Conservation (phyloP, 2,113 vertebrate genomes). For the Piprites chloris region DNA sequence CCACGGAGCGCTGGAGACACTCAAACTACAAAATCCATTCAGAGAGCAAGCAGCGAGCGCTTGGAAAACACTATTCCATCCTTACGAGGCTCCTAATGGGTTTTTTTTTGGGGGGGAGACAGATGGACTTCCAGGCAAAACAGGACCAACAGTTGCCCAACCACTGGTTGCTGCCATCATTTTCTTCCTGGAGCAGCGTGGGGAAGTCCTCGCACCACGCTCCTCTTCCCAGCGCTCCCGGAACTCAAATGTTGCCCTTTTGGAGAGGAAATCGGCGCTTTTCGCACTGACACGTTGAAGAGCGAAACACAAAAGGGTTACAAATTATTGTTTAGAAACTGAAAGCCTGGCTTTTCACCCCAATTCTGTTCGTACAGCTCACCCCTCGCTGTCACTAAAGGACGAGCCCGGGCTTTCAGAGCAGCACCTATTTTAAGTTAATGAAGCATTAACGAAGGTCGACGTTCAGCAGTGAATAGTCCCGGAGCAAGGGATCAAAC, state of each 20-base stretch:
- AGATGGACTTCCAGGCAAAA: not conserved
- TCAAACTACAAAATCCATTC: not conserved
- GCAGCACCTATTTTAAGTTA: conserved; percentile 28
- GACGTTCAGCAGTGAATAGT: not conserved
- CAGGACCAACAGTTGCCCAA: conserved; percentile 30
- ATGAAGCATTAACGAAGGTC: conserved; percentile 38
- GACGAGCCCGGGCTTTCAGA: conserved; percentile 25
- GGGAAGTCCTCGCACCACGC: not conserved
- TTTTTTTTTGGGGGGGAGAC: not conserved
- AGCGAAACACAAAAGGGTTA: not conserved
- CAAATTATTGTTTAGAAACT: not conserved
- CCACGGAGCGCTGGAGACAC: accelerated
- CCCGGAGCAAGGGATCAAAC: not conserved
- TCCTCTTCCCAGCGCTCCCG: not conserved
- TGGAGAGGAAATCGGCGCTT: not conserved
- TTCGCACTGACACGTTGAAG: accelerated
- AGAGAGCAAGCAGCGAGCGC: accelerated
- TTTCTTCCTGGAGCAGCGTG: not conserved
- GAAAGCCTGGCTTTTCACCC: conserved; percentile 1
- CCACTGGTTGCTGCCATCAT: conserved; percentile 72
- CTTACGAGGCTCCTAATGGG: accelerated
- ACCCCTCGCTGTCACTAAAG: not conserved
- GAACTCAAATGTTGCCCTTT: not conserved
- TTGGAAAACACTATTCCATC: not conserved
- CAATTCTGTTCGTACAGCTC: not conserved